Evolutionary conservation across 2,113 vertebrate genomes (phyloP).

Genomic region (pig (Sus scrofa)): DNA sequence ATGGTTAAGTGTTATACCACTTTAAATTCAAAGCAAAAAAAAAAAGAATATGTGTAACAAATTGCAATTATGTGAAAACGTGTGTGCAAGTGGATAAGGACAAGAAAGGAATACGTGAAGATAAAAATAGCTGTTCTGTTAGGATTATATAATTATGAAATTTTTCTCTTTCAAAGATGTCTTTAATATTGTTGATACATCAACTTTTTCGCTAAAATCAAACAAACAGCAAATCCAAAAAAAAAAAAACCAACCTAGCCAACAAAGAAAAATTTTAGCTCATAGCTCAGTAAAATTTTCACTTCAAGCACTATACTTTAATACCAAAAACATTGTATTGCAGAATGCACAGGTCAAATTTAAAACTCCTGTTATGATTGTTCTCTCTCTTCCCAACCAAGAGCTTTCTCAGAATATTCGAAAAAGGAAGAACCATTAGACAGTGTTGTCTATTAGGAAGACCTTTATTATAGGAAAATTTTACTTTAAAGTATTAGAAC

Average conservation of each 20-base stretch:
- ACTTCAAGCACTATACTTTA: neutral
- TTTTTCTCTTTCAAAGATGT: neutral
- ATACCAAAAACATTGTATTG: slow-evolving; percentile 8
- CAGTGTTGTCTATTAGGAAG: neutral
- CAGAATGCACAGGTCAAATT: neutral
- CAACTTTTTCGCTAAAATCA: slow-evolving; percentile 19
- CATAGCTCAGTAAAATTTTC: neutral
- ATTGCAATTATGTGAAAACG: neutral
- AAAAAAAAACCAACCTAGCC: neutral
- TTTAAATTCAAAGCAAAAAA: slow-evolving; percentile 15
- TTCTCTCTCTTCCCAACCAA: neutral
- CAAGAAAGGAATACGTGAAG: neutral
- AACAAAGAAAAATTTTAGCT: neutral
- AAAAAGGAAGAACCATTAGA: neutral
- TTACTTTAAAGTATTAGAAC: slow-evolving; percentile 11
- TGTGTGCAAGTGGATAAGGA: neutral
- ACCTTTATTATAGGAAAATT: neutral
- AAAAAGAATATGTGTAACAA: neutral
- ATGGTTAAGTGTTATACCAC: neutral
- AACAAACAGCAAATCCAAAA: neutral
- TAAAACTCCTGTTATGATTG: neutral
- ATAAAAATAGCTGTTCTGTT: neutral
- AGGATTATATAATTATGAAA: slow-evolving; percentile 2
- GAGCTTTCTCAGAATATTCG: neutral
- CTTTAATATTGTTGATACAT: neutral